Conservation (phyloP, 2,797 vertebrate genomes). For the Ctenochaetus hawaiiensis region DNA sequence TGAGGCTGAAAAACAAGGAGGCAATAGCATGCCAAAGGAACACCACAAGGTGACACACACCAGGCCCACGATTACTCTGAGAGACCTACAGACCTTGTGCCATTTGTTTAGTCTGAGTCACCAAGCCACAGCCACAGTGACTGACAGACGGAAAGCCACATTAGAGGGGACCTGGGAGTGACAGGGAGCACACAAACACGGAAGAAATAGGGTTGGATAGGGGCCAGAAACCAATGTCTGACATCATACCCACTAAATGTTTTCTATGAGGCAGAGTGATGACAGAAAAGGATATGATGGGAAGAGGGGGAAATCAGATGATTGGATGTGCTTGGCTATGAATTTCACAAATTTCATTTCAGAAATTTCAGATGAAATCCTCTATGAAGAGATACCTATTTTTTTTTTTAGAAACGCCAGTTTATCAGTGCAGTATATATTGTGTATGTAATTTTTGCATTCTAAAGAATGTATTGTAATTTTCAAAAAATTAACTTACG, state of each 20-base stretch:
- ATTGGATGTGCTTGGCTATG: conserved; percentile 36
- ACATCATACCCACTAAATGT: conserved; percentile 53
- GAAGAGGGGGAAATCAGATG: conserved; percentile 12
- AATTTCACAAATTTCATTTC: conserved; percentile 23
- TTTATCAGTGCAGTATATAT: conserved; percentile 1
- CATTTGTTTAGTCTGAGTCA: conserved; percentile 74
- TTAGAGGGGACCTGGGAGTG: conserved; percentile 58
- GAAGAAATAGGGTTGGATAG: conserved; percentile 54
- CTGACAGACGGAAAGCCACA: conserved; percentile 68
- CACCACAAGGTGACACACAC: conserved; percentile 58
- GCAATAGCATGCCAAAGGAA: conserved; percentile 20
- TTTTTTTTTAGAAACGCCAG: not conserved
- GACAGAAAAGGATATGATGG: not conserved
- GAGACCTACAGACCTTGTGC: conserved; percentile 45
- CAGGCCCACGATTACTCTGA: conserved; percentile 30
- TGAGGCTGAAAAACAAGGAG: conserved; percentile 22
- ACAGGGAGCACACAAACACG: conserved; percentile 32
- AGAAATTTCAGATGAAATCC: conserved; percentile 22
- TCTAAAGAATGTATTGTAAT: not conserved
- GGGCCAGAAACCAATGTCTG: conserved; percentile 55
- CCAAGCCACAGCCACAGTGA: conserved; percentile 47
- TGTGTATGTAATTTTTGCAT: not conserved
- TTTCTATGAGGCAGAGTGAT: conserved; percentile 18
- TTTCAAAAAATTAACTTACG: conserved; percentile 15
- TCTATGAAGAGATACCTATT: not conserved